phyloP scores from a whole-genome alignment of 1,140 invertebrate species.

The Asbolus verrucosus region DNA sequence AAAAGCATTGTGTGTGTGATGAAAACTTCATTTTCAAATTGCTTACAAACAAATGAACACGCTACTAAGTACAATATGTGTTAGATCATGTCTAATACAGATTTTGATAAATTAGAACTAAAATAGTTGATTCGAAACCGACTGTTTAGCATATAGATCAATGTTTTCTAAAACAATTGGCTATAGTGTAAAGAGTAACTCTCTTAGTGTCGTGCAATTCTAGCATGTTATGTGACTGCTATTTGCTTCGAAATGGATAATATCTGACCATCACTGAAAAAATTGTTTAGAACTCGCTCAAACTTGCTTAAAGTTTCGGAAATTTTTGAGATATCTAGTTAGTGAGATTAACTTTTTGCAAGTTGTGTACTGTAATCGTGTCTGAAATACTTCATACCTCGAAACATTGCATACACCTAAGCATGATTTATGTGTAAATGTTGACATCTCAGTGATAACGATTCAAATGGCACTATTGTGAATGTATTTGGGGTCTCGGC shows the following conservation, averaged over 20 bases:
- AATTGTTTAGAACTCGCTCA: not conserved
- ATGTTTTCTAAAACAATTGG: conserved; percentile 22
- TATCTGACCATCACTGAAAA: not conserved
- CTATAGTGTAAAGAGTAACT: conserved; percentile 14
- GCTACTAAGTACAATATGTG: conserved; percentile 8
- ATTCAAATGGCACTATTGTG: conserved; percentile 45
- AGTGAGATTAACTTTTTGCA: not conserved
- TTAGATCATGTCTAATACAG: not conserved
- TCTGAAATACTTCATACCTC: not conserved
- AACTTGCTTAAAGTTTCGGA: conserved; percentile 16
- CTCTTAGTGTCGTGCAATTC: conserved; percentile 32
- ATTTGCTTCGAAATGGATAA: conserved; percentile 10
- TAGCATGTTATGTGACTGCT: conserved; percentile 32
- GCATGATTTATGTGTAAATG: conserved; percentile 47
- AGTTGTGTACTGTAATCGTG: conserved; percentile 23
- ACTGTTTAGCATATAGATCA: conserved; percentile 12
- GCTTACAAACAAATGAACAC: conserved; percentile 17
- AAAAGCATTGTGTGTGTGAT: conserved; percentile 25
- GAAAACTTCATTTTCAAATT: conserved; percentile 16
- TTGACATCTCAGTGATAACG: conserved; percentile 21
- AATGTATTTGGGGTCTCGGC: conserved; percentile 48
- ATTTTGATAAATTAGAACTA: conserved; percentile 2
- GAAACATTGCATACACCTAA: conserved; percentile 19
- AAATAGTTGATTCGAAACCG: not conserved
- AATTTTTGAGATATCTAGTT: not conserved